Conservation (phyloP, 1,140 invertebrate genomes). For the Pectinophora gossypiella region DNA sequence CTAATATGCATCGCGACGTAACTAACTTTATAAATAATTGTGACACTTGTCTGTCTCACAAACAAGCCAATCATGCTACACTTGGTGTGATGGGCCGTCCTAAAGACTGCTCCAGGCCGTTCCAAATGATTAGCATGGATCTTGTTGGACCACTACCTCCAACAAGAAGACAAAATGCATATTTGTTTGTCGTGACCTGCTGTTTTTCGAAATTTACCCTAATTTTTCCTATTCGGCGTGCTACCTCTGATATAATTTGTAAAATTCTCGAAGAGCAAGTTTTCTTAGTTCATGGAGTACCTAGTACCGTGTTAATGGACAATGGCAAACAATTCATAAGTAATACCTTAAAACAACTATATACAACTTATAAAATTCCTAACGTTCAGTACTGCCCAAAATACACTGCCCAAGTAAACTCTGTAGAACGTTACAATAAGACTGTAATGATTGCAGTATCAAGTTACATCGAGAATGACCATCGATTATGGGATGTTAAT, state of each 20-base stretch:
- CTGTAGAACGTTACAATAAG: too few species aligned
- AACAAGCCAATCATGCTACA: neutral
- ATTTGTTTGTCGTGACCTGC: neutral
- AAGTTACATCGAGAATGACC: neutral
- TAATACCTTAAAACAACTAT: neutral
- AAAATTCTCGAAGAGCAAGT: neutral
- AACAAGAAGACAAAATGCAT: neutral
- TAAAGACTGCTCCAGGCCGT: neutral
- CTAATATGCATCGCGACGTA: constrained; percentile 9
- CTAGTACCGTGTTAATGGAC: neutral
- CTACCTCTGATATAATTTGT: neutral
- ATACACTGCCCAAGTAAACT: neutral
- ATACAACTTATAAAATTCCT: neutral
- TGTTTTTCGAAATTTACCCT: neutral
- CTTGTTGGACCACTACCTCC: neutral
- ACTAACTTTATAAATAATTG: constrained; percentile 16
- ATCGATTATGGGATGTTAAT: neutral
- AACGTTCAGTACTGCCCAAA: neutral
- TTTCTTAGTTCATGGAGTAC: neutral
- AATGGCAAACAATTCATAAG: constrained; percentile 2
- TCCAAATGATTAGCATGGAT: constrained; percentile 6
- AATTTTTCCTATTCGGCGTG: neutral
- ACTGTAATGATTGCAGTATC: constrained; percentile 9
- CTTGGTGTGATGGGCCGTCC: constrained; percentile 1
- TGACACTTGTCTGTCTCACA: constrained; percentile 11